Percentiles rank a stretch among this genome's conserved stretches.
These are phyloP conservation scores for Brachyalestes nurse DNA, from an alignment of 2,797 vertebrate species.

Conservation along the genomic window DNA sequence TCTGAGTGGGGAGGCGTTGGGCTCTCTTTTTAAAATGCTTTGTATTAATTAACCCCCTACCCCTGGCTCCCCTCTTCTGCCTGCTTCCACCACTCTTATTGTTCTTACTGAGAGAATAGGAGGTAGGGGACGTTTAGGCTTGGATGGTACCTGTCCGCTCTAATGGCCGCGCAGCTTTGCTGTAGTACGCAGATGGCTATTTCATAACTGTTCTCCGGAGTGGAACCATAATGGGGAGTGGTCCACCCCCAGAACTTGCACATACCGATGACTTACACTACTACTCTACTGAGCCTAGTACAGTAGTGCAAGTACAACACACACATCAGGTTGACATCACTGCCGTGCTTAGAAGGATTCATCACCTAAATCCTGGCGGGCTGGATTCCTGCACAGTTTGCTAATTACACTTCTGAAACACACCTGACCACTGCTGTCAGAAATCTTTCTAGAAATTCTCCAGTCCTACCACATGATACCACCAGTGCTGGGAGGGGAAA, in stretches of 20 bases:
- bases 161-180: background rate
- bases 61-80: slow-evolving; percentile 46
- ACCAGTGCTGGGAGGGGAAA: too few species aligned
- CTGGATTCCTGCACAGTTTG: background rate
- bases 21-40: slow-evolving; percentile 69
- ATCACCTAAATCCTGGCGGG: background rate
- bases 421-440: background rate
- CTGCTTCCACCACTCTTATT: slow-evolving; percentile 47
- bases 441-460: too few species aligned
- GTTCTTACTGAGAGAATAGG: slow-evolving; percentile 30
- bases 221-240: background rate
- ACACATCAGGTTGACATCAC: background rate
- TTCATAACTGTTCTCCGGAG: background rate
- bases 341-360: background rate
- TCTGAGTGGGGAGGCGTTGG: slow-evolving; percentile 60
- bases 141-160: slow-evolving; percentile 1
- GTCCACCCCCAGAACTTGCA: background rate
- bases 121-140: slow-evolving; percentile 6
- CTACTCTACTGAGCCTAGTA: background rate
- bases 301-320: background rate
- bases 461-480: too few species aligned
- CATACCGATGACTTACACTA: background rate
- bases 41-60: slow-evolving; percentile 68
- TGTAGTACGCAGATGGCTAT: background rate
- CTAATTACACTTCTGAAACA: background rate